A percentile compares a stretch with the other conserved stretches of the same genome.
phyloP scores from a whole-genome alignment of 2,888 invertebrate species.

The Melangyna quadrimaculata region DNA sequence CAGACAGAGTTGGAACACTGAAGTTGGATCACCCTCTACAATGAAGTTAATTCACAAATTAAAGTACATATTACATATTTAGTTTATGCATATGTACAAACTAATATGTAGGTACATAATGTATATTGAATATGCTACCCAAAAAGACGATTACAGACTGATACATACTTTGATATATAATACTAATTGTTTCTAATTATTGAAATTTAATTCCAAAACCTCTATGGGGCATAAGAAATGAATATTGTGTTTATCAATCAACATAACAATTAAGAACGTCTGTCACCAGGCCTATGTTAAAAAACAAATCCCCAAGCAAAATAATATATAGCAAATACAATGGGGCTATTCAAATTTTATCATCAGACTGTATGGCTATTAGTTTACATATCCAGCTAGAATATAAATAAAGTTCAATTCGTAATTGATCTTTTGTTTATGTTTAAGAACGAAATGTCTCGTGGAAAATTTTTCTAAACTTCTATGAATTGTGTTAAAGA shows the following conservation, averaged over 20 bases:
- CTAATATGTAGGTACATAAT: no score
- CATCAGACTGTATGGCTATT: not conserved
- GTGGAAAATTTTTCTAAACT: not conserved
- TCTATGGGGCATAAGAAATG: conserved; percentile 2
- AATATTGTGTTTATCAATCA: not conserved
- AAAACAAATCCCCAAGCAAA: not conserved
- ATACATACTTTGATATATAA: not conserved
- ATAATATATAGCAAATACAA: not conserved
- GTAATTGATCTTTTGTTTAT: conserved; percentile 23
- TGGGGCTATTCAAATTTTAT: not conserved
- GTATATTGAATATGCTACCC: no score
- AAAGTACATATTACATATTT: no score
- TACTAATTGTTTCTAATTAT: conserved; percentile 10
- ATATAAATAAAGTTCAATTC: not conserved
- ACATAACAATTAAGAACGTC: not conserved
- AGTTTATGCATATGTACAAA: no score
- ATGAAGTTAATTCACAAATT: no score
- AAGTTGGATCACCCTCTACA: no score
- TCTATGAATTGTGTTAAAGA: not conserved
- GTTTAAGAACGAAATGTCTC: not conserved
- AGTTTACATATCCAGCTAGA: not conserved
- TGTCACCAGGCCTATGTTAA: not conserved
- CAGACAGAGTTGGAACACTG: no score
- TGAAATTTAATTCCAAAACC: conserved; percentile 13
- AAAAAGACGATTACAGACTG: not conserved